phyloP scores from a whole-genome alignment of 2,113 vertebrate species.

The Platichthys flesus region DNA sequence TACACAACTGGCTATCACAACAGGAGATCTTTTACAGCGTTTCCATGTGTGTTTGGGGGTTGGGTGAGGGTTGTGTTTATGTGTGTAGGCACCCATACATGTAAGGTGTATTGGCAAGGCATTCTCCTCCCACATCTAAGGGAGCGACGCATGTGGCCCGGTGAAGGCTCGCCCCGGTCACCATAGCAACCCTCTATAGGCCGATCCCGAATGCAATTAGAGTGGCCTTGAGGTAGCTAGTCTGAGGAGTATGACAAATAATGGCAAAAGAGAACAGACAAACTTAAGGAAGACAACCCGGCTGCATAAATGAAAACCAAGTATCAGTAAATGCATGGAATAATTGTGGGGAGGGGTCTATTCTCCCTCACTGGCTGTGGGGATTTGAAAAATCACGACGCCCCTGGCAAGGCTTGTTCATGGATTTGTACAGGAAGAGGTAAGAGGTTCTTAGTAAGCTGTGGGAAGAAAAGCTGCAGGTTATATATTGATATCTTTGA shows the following conservation, averaged over 20 bases:
- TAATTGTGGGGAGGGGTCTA: conserved; percentile 35
- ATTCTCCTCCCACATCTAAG: conserved; percentile 56
- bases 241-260: conserved; percentile 75
- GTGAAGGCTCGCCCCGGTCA: conserved; percentile 75
- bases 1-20: conserved; percentile 34
- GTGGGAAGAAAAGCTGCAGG: background rate
- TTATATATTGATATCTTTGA: conserved; percentile 13
- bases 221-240: conserved; percentile 74
- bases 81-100: conserved; percentile 15
- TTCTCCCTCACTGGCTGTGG: conserved; percentile 30
- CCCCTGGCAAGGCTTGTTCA: conserved; percentile 16
- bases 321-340: conserved; percentile 32
- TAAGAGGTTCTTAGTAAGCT: background rate
- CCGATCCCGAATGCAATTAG: conserved; percentile 82
- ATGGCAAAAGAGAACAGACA: conserved; percentile 61
- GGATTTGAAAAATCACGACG: conserved; percentile 49
- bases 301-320: conserved; percentile 55
- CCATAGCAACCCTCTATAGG: conserved; percentile 85
- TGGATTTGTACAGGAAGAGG: background rate
- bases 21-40: conserved; percentile 16
- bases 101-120: conserved; percentile 32
- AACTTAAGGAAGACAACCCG: conserved; percentile 56
- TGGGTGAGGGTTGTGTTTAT: background rate
- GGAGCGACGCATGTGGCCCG: conserved; percentile 51
- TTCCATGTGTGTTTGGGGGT: conserved; percentile 10